phyloP scores from a whole-genome alignment of 2,888 invertebrate species.

The Drosophila buzzatii region DNA sequence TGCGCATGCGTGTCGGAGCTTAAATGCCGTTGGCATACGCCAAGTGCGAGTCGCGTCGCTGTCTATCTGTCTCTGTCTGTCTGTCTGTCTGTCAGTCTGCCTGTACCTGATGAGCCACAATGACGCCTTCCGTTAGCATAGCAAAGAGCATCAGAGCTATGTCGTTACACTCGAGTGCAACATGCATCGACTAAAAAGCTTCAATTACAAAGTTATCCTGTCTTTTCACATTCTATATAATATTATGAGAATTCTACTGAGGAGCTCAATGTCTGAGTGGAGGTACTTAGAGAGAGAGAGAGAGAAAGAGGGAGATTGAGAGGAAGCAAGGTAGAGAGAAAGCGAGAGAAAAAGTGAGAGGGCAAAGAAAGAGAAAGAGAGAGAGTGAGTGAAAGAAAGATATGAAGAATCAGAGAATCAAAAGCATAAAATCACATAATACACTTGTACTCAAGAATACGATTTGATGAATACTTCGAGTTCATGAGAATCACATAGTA shows the following conservation, averaged over 20 bases:
- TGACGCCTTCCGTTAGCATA: constrained; percentile 23
- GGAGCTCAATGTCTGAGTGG: accelerated
- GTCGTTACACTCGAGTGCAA: constrained; percentile 5
- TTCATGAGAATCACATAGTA: background rate
- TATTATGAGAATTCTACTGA: background rate
- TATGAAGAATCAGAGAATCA: too few relatives aligned
- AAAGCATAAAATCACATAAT: too few relatives aligned
- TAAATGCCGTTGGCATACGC: constrained; percentile 75
- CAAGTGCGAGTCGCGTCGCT: constrained; percentile 57
- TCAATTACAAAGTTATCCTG: too few relatives aligned
- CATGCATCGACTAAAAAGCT: background rate
- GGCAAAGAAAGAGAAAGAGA: background rate
- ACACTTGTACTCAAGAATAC: too few relatives aligned
- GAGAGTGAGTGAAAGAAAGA: too few relatives aligned
- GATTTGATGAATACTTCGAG: background rate
- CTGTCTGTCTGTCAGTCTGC: background rate
- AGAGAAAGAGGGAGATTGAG: background rate
- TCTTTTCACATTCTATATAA: background rate
- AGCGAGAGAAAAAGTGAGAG: background rate
- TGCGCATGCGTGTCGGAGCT: constrained; percentile 68
- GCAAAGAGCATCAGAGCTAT: constrained; percentile 22
- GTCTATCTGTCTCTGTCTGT: constrained; percentile 14
- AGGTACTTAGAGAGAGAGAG: background rate
- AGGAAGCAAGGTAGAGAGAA: background rate
- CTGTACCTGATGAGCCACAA: constrained; percentile 22